phyloP scores from a whole-genome alignment of 2,888 invertebrate species.

The Bibio marci region DNA sequence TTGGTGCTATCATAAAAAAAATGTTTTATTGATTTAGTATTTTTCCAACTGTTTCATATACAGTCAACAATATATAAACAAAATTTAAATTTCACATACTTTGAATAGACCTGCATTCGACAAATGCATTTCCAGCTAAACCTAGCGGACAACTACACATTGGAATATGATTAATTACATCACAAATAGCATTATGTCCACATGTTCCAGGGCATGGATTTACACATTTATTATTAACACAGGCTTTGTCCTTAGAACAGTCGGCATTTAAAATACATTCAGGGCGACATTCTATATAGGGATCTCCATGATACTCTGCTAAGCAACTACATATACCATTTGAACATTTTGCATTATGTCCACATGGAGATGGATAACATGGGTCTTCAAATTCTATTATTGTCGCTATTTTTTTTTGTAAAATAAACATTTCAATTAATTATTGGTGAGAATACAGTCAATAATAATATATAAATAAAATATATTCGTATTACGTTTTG shows the following conservation, averaged over 20 bases:
- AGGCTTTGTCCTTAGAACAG: conserved; percentile 48
- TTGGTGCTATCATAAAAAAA: conserved; percentile 32
- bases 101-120: conserved; percentile 32
- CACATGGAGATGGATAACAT: conserved; percentile 59
- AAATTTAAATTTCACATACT: conserved; percentile 30
- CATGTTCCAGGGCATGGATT: conserved; percentile 60
- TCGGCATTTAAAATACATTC: conserved; percentile 63
- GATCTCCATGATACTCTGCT: conserved; percentile 56
- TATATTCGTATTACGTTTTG: conserved; percentile 16
- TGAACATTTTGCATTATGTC: conserved; percentile 45
- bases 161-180: conserved; percentile 57
- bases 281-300: conserved; percentile 54
- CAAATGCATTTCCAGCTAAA: conserved; percentile 50
- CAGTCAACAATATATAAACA: too few species aligned
- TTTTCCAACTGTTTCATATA: too few species aligned
- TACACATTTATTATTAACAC: conserved; percentile 52
- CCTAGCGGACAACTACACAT: conserved; percentile 54
- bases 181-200: conserved; percentile 51
- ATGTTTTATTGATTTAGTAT: too few species aligned
- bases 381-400: conserved; percentile 28
- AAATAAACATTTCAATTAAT: too few species aligned
- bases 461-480: too few species aligned
- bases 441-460: too few species aligned
- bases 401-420: conserved; percentile 16
- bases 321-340: conserved; percentile 52